Conservation (phyloP, 2,113 vertebrate species). For the Archocentrus centrarchus region DNA sequence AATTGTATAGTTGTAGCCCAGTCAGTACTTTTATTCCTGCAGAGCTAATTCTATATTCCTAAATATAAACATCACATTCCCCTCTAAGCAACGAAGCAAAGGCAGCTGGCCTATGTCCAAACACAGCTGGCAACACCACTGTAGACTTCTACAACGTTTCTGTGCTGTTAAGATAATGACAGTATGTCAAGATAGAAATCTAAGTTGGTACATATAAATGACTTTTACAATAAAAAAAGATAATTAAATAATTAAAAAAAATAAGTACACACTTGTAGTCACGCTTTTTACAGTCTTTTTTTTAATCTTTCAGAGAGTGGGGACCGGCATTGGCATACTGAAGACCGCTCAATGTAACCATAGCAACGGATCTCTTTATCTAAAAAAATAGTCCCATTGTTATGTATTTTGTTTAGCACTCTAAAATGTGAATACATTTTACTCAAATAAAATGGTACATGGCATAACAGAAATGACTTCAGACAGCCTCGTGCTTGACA, state of each 20-base stretch:
- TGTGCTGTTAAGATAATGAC: conserved; percentile 37
- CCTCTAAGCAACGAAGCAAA: conserved; percentile 34
- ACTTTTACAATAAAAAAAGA: background rate
- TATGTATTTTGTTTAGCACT: background rate
- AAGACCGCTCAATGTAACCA: background rate
- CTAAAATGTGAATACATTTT: background rate
- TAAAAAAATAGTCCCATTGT: background rate
- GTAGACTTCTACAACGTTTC: conserved; percentile 25
- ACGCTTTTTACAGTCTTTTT: background rate
- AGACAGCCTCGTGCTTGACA: background rate
- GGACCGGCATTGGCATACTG: background rate
- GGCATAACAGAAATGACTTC: background rate
- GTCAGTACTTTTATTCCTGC: conserved; percentile 16
- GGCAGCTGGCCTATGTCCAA: conserved; percentile 55
- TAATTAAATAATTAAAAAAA: background rate
- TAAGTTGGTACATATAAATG: background rate
- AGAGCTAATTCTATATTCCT: conserved; percentile 33
- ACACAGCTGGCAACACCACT: conserved; percentile 54
- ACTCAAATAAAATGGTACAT: background rate
- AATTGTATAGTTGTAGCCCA: background rate
- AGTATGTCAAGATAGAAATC: conserved; percentile 26
- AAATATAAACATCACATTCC: conserved; percentile 49
- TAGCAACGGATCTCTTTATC: background rate
- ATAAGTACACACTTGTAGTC: background rate
- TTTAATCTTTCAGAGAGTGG: background rate